Conservation (phyloP, 2,113 vertebrate species). For the Semnornis frantzii region DNA sequence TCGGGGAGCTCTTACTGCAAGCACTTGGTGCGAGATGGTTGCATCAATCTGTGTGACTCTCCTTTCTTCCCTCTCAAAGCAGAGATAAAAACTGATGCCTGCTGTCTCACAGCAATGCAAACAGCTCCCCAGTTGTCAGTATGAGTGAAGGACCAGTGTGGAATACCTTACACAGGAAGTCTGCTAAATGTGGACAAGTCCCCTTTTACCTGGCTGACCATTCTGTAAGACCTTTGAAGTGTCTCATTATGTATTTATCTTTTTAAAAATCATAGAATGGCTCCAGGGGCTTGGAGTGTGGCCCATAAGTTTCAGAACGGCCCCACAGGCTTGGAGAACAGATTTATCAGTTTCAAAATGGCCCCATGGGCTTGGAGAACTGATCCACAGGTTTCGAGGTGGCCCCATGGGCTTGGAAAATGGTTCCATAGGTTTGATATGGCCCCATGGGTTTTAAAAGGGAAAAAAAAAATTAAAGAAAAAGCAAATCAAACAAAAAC, state of each 20-base stretch:
- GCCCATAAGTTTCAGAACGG: too few species aligned
- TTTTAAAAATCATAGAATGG: neutral
- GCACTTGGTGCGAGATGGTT: conserved; percentile 3
- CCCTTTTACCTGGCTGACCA: neutral
- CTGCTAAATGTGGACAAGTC: conserved; percentile 47
- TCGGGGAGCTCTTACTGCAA: conserved; percentile 28
- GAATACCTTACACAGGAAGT: conserved; percentile 57
- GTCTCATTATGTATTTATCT: neutral
- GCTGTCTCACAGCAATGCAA: conserved; percentile 32
- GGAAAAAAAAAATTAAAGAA: too few species aligned
- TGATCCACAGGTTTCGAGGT: too few species aligned
- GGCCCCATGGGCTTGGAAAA: too few species aligned
- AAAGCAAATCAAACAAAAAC: too few species aligned
- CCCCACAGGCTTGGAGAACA: too few species aligned
- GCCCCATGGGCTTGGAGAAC: too few species aligned
- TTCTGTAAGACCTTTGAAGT: neutral
- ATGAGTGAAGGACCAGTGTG: conserved; percentile 44
- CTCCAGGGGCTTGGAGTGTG: too few species aligned
- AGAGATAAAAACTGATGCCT: neutral
- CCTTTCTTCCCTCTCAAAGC: neutral
- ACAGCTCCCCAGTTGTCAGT: conserved; percentile 10
- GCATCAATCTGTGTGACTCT: neutral
- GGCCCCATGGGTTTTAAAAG: too few species aligned
- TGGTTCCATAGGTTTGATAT: too few species aligned
- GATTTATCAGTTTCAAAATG: too few species aligned